Base-by-base conservation (phyloP, 2,888 invertebrate species). In the Synanthedon andrenaeformis region DNA sequence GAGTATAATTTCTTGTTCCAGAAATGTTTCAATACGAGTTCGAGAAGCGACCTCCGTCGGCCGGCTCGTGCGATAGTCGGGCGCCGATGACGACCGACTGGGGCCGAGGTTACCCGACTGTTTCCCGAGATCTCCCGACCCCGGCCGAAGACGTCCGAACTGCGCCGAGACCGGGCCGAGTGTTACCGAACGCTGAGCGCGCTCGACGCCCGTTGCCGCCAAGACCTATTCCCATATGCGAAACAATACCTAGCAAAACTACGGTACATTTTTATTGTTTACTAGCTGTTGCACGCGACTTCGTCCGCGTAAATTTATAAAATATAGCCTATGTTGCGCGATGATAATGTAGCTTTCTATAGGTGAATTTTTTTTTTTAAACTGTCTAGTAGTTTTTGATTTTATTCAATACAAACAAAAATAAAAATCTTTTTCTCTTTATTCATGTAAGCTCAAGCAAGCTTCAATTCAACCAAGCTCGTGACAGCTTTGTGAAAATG, bases 1-100 rank as follows among this genome's bases (percentile, higher is more conserved):
- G 19, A 19, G 19, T 19, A n/a, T n/a, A n/a, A 35, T 10, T 35
- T 35, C 8, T 12, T n/a, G 4, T 51, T 51, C n/a, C 51, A 28
- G 41, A 13, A 41, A 85, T 85, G 85, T 84, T 84, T 42, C 79
- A 83, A 64, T 85, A 84, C 65, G 84, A 83, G 17, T 79, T 67
- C 49, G 85, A 84, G 57, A 84, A 82, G 58, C 74, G 82, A 0
- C 76, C 81, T 0, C 61, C 71, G 0, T 78, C 80, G 0, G 59
- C 76, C 0, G 60, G 53, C 4, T 73, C 76, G 1, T 69, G 71
- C 58, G 72, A 67, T 53, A 70, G 74, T 10, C 68, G 72, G 4
- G 69, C 70, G 2, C 68, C 73, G 35, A 66, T 65, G 57, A 66
- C 74, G 1, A 69, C 75, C 53, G 70, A 76, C 45, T 73, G 72